Evolutionary conservation across 2,797 vertebrate genomes (phyloP), one percentile per base, ranked within the genome.

Genomic region (Coreius guichenoti): DNA sequence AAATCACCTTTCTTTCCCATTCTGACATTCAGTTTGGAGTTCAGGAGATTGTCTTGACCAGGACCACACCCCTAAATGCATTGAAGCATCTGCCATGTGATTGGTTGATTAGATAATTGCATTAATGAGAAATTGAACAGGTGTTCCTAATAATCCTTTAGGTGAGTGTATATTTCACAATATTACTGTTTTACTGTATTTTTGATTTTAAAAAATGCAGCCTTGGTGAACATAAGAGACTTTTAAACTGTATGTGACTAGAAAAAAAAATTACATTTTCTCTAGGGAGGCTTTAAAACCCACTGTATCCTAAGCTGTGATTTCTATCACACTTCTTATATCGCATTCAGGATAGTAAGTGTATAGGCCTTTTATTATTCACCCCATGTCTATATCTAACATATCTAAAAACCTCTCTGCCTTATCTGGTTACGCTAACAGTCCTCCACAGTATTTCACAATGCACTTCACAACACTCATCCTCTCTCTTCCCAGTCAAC

Each of bases 401-500:
- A 49, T 74, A 65, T 86, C 69, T 69, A 58, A 51, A 51, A 74
- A 58, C 45, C 31, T 43, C 39, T 68, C 36, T 36, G n/a, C 67
- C 63, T 73, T 47, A 45, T 75, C 51, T 75, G 29, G 61, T 49
- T 29, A 54, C 12, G 4, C n/a, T 73, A 76, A 68, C 54, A 74
- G 63, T 26, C 54, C 56, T 72, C 63, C 23, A 81, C 7, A 74
- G 16, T 36, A 26, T 36, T 76, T 75, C 29, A 83, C 21, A 51
- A 51, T 67, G 58, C 21, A 47, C 31, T 73, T 73, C 61, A 51
- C 29, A 80, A 68, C 61, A 31, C 65, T 74, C 56, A 74, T 26
- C 54, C 43, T 80, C 70, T 76, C 39, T 67, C 49, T 39, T 75
- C 76, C n/a, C 75, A 73, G 67, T 74, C 79, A 87, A 4, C 45